Evolutionary conservation across 2,888 invertebrate species (phyloP).

Genomic region (Proisotoma minuta): DNA sequence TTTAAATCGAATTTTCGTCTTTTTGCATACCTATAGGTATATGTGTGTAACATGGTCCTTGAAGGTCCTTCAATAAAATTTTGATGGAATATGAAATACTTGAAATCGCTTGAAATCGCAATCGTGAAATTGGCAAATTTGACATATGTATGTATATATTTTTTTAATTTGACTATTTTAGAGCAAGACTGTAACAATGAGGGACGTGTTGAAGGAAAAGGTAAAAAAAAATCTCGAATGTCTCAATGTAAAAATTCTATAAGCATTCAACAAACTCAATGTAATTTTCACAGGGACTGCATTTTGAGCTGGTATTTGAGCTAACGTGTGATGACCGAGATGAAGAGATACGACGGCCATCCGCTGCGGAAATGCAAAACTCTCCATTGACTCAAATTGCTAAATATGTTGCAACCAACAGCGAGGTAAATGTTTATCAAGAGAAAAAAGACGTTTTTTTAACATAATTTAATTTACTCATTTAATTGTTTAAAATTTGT

Average conservation of each 20-base stretch:
- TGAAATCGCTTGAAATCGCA: no score
- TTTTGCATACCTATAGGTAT: no score
- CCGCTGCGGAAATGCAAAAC: constrained; percentile 61
- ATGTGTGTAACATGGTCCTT: no score
- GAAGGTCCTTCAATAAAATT: no score
- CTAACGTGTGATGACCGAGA: constrained; percentile 67
- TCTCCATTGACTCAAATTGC: constrained; percentile 74
- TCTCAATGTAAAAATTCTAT: constrained; percentile 7
- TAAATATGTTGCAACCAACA: constrained; percentile 77
- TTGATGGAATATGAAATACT: no score
- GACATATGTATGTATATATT: no score
- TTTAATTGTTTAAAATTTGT: constrained; percentile 20
- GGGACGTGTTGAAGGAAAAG: constrained; percentile 53
- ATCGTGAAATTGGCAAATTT: no score
- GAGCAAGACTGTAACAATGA: constrained; percentile 64
- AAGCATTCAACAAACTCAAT: neutral
- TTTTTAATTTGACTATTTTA: constrained; percentile 50
- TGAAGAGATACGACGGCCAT: constrained; percentile 62
- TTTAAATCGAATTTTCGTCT: no score
- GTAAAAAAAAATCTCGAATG: constrained; percentile 18
- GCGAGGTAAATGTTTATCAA: constrained; percentile 54
- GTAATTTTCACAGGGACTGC: constrained; percentile 50
- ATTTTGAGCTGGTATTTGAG: constrained; percentile 82
- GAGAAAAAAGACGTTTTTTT: neutral
- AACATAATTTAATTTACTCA: neutral